Conservation (phyloP, 2,888 invertebrate genomes). For the Eurois occulta region DNA sequence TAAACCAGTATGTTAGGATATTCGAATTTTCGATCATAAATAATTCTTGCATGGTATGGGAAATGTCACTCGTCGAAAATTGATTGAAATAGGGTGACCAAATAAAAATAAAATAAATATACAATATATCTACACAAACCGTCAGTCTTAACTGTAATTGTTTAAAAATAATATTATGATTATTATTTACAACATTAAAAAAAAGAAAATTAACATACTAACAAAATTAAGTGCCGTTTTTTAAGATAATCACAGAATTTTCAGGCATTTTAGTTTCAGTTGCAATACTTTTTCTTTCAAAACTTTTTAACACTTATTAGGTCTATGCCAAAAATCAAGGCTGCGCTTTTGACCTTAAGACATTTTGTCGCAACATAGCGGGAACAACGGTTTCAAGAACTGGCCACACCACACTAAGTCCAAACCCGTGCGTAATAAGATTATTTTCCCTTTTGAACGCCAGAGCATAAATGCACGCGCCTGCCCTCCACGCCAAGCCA, state of each 20-base stretch:
- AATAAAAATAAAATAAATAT: conserved; percentile 33
- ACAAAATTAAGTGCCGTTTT: conserved; percentile 46
- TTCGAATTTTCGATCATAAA: not conserved
- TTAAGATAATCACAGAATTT: conserved; percentile 66
- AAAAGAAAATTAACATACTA: conserved; percentile 8
- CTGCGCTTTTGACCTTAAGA: not conserved
- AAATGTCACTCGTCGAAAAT: not conserved
- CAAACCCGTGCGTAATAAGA: not conserved
- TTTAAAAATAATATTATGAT: conserved; percentile 37
- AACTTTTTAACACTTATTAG: conserved; percentile 11
- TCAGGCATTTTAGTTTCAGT: conserved; percentile 57
- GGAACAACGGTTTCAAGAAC: not conserved
- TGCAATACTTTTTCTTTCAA: conserved; percentile 57
- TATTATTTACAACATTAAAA: conserved; percentile 51
- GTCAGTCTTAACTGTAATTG: conserved; percentile 69
- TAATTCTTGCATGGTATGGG: not conserved
- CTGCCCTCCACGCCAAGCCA: too few species aligned
- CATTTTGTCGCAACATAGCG: not conserved
- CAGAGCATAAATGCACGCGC: too few species aligned
- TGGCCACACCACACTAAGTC: not conserved
- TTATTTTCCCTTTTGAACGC: not conserved
- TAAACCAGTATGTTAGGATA: not conserved
- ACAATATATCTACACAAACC: conserved; percentile 54
- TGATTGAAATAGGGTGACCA: not conserved
- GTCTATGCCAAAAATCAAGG: not conserved